Evolutionary conservation across 2,888 invertebrate genomes (phyloP).

Genomic region (Drosophila longiperda): DNA sequence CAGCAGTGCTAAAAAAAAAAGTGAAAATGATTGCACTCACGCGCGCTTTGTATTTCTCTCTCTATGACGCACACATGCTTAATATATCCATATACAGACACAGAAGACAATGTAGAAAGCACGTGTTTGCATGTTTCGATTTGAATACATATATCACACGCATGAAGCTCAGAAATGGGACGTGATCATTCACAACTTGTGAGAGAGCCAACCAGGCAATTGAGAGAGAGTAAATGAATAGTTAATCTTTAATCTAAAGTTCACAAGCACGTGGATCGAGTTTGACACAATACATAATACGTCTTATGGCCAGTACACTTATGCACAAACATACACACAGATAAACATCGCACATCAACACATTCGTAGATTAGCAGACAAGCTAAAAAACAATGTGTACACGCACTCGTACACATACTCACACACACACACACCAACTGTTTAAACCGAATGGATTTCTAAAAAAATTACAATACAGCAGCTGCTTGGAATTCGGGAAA

Average conservation of each 20-base stretch:
- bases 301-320: neutral
- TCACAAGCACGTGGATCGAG: neutral
- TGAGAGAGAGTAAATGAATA: neutral
- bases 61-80: constrained; percentile 1
- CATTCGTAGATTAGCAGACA: neutral
- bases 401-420: neutral
- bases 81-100: neutral
- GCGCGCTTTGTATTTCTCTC: constrained; percentile 8
- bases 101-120: constrained; percentile 10
- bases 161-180: neutral
- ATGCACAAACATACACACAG: neutral
- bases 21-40: constrained; percentile 30
- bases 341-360: neutral
- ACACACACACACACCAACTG: neutral
- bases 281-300: neutral
- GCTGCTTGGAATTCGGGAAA: neutral
- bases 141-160: constrained; percentile 15
- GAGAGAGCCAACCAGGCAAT: neutral
- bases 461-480: neutral
- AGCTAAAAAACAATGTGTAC: neutral
- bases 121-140: constrained; percentile 22
- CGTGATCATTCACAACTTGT: constrained; percentile 2
- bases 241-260: neutral
- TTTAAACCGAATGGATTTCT: neutral
- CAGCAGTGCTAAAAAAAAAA: constrained; percentile 37